Evolutionary conservation across 2,113 vertebrate genomes (phyloP).

Genomic region (Silurus asotus): DNA sequence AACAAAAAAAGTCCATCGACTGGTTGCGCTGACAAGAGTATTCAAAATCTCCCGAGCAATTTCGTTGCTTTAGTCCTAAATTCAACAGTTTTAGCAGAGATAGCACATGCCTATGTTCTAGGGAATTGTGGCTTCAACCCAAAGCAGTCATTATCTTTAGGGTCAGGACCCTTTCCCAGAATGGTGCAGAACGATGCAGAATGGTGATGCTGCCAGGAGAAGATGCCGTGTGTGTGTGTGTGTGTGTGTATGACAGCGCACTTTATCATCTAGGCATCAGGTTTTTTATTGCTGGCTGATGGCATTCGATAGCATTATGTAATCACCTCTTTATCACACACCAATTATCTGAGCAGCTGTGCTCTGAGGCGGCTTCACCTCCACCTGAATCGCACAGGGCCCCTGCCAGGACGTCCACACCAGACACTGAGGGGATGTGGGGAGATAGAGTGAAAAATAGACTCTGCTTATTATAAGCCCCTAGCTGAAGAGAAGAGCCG

Average conservation of each 20-base stretch:
- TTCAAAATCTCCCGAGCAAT: constrained; percentile 58
- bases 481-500: constrained; percentile 31
- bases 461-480: constrained; percentile 49
- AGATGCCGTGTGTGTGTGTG: constrained; percentile 54
- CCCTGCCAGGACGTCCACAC: constrained; percentile 61
- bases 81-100: constrained; percentile 54
- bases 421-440: constrained; percentile 9
- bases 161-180: constrained; percentile 62
- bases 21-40: constrained; percentile 61
- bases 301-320: constrained; percentile 78
- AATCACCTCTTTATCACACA: constrained; percentile 83
- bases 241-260: constrained; percentile 61
- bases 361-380: constrained; percentile 70
- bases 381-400: constrained; percentile 69
- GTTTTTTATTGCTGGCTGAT: constrained; percentile 80
- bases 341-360: constrained; percentile 77
- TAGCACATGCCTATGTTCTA: constrained; percentile 55
- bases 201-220: constrained; percentile 56
- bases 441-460: constrained; percentile 38
- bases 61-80: constrained; percentile 33
- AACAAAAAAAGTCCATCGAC: constrained; percentile 49
- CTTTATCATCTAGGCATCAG: constrained; percentile 76
- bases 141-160: constrained; percentile 59
- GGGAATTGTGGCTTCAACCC: constrained; percentile 49
- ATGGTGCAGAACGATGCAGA: constrained; percentile 29